Evolutionary conservation across 2,888 invertebrate species (phyloP).

Genomic region (Xestia rhomboidea): DNA sequence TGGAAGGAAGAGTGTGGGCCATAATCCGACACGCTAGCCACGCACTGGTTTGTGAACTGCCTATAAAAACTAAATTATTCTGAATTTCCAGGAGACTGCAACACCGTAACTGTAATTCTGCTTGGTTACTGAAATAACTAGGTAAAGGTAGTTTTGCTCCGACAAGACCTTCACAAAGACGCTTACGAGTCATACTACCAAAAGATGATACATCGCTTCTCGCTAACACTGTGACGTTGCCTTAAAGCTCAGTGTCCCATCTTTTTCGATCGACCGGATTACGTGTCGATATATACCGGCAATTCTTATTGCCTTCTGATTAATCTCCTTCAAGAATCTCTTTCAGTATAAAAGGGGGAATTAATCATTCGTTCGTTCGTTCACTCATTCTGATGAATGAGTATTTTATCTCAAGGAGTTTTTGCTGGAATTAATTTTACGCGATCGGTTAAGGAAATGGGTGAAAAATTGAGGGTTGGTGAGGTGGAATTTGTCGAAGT

Average conservation of each 20-base stretch:
- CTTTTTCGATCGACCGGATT: slow-evolving; percentile 59
- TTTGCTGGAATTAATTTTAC: slow-evolving; percentile 40
- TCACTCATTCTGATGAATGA: slow-evolving; percentile 49
- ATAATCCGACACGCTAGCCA: no score
- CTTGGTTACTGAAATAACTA: no score
- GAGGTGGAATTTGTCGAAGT: background rate
- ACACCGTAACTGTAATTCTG: no score
- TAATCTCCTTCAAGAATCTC: slow-evolving; percentile 60
- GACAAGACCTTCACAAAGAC: background rate
- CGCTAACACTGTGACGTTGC: background rate
- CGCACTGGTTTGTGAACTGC: no score
- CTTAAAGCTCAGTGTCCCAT: slow-evolving; percentile 49
- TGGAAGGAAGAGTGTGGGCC: no score
- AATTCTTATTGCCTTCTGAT: slow-evolving; percentile 63
- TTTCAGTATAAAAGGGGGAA: slow-evolving; percentile 42
- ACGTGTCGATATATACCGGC: slow-evolving; percentile 53
- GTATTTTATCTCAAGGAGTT: slow-evolving; percentile 47
- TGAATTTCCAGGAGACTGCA: no score
- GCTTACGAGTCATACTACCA: background rate
- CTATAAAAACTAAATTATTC: no score
- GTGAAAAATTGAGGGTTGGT: background rate
- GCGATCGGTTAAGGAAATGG: slow-evolving; percentile 20
- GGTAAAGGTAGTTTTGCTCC: no score
- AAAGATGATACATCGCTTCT: background rate
- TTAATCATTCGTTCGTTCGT: slow-evolving; percentile 54